A percentile compares a stretch with the other conserved stretches of the same genome.
Conservation (phyloP, 2,888 invertebrate species). For the Rhagium mordax region DNA sequence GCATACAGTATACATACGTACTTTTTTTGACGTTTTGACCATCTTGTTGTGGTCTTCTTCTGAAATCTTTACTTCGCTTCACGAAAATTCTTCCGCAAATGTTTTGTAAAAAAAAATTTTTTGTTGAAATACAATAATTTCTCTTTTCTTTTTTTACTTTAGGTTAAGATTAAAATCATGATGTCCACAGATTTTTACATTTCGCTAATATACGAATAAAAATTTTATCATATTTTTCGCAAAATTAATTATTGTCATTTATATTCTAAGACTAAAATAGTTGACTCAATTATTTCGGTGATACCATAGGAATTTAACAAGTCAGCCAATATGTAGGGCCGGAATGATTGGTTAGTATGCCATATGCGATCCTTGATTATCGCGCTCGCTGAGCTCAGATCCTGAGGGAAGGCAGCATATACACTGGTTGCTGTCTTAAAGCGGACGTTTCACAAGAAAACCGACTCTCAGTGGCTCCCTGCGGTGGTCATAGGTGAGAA, state of each 20-base stretch:
- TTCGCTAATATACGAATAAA: no score
- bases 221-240: no score
- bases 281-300: neutral
- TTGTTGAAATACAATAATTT: no score
- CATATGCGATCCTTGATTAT: slow-evolving; percentile 53
- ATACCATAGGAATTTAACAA: neutral
- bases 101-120: no score
- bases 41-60: no score
- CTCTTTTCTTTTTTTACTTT: no score
- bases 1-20: no score
- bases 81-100: no score
- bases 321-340: neutral
- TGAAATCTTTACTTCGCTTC: no score
- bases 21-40: no score
- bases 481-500: slow-evolving; percentile 66
- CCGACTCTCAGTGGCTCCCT: slow-evolving; percentile 47
- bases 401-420: slow-evolving; percentile 53
- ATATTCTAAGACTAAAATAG: neutral
- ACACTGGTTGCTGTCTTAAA: slow-evolving; percentile 39
- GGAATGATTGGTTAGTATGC: slow-evolving; percentile 45
- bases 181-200: no score
- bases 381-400: slow-evolving; percentile 58
- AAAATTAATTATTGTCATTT: neutral
- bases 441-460: slow-evolving; percentile 42
- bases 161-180: no score